Evolutionary conservation across 2,888 invertebrate species (phyloP), one percentile per base, ranked within the genome.

Genomic region (Nyleta sp.): DNA sequence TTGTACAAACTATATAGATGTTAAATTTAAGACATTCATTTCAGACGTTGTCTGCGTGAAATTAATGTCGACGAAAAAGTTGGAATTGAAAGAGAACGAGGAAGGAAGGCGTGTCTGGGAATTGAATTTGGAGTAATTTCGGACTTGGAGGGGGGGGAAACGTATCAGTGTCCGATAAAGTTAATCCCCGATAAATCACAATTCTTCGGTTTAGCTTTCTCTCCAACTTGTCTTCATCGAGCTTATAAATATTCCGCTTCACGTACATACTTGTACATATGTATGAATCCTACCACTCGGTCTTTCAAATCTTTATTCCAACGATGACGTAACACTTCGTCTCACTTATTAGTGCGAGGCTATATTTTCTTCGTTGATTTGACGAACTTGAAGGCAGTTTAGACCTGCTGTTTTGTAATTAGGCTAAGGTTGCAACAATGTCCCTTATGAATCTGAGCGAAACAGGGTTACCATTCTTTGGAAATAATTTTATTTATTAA

Each of bases 191-290:
- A 35, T 35, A 10, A 5, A 35, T 35, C 35, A n/a, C n/a, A 4
- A n/a, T 67, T 55, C 46, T 46, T 44, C 42, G 2, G 33, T 15
- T 53, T 60, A 17, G 15, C 33, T 35, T 60, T 62, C 42, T 31
- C 42, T 50, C 31, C 20, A 55, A 57, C 42, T 65, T 59, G 35
- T 40, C 13, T 52, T 44, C 20, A 17, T 57, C 62, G 42, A 59
- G 24, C 55, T 70, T 55, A 76, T 38, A 59, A 52, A 79, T 64
- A 35, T 68, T 71, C 48, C 57, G 22, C 67, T 79, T 72, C 55
- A 79, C 77, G 81, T 71, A 71, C 80, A 44, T 82, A 57, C 65
- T 82, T 86, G 86, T 87, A 87, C 84, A 87, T 87, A 87, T 86
- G 82, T 84, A 84, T 72, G 81, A 84, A 84, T 71, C 59, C 79